These are phyloP conservation scores for Odontophorus gujanensis DNA, from an alignment of 2,113 vertebrate species.

Conservation along the genomic window DNA sequence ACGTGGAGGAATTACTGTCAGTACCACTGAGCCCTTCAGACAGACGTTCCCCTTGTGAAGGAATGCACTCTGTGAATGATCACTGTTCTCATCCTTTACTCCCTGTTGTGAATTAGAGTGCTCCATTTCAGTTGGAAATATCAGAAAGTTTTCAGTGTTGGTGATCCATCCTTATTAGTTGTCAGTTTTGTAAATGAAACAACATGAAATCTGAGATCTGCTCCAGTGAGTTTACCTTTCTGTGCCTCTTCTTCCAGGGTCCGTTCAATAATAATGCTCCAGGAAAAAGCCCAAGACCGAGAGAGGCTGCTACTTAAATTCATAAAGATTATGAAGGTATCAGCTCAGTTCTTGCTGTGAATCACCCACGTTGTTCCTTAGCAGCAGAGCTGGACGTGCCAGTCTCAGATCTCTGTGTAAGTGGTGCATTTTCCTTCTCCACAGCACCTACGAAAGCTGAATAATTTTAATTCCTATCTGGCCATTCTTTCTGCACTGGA, in stretches of 20 bases:
- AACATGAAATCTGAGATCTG: neutral
- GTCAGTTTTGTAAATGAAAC: neutral
- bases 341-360: neutral
- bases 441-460: slow-evolving; percentile 97
- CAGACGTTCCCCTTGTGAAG: neutral
- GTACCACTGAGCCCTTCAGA: neutral
- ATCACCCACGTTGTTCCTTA: neutral
- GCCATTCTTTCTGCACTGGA: slow-evolving; percentile 97
- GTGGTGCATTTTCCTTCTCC: neutral
- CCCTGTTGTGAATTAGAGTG: neutral
- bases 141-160: neutral
- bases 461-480: slow-evolving; percentile 99
- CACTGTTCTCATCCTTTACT: neutral
- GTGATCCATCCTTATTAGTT: neutral
- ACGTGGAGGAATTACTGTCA: neutral
- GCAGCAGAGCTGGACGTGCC: neutral
- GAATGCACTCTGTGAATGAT: neutral
- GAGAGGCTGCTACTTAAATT: slow-evolving; percentile 97
- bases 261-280: slow-evolving; percentile 96
- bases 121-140: neutral
- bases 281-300: slow-evolving; percentile 97
- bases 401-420: neutral
- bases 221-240: neutral
- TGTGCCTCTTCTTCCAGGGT: slow-evolving; percentile 82
- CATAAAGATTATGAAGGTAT: slow-evolving; percentile 99